phyloP scores from a whole-genome alignment of 2,113 vertebrate genomes.

The Osmerus mordax region DNA sequence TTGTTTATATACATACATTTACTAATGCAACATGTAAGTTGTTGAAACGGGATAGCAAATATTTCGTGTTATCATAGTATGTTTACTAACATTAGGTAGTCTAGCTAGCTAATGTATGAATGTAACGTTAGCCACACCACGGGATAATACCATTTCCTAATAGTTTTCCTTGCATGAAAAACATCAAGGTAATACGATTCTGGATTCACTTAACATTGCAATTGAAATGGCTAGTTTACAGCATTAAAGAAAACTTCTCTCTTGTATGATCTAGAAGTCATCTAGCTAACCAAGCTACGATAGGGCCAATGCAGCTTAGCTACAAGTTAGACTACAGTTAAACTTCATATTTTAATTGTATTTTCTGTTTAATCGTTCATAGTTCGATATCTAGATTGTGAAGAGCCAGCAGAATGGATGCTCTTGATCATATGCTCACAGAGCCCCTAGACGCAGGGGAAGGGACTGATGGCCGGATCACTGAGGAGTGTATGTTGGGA shows the following conservation, averaged over 20 bases:
- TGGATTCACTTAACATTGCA: too few relatives aligned
- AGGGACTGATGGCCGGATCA: constrained; percentile 75
- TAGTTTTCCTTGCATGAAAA: too few relatives aligned
- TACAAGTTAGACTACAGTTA: neutral
- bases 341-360: neutral
- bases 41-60: neutral
- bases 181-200: too few relatives aligned
- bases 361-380: neutral
- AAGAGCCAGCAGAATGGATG: constrained; percentile 77
- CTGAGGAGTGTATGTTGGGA: constrained; percentile 93
- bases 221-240: too few relatives aligned
- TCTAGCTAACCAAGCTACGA: too few relatives aligned
- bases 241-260: too few relatives aligned
- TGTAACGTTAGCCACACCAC: too few relatives aligned
- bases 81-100: neutral
- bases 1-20: too few relatives aligned
- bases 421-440: constrained; percentile 87
- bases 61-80: neutral
- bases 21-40: too few relatives aligned
- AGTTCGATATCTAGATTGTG: neutral
- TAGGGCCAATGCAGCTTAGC: neutral
- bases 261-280: too few relatives aligned
- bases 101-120: too few relatives aligned
- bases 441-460: constrained; percentile 85
- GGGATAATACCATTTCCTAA: too few relatives aligned